A percentile compares a stretch with the other conserved stretches of the same genome.
phyloP scores from a whole-genome alignment of 2,888 invertebrate genomes.

The Apoderus coryli region DNA sequence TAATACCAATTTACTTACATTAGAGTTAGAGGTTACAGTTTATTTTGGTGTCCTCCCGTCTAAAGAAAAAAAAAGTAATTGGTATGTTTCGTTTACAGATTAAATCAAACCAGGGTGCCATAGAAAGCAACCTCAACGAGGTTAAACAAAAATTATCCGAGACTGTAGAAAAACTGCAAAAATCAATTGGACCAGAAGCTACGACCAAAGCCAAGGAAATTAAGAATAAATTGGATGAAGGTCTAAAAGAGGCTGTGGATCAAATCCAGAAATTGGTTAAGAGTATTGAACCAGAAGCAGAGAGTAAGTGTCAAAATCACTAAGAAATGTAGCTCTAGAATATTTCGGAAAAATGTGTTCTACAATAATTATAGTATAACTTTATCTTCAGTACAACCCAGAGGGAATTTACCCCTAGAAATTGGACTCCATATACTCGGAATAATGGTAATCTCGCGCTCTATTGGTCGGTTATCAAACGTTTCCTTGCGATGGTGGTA shows the following conservation, averaged over 20 bases:
- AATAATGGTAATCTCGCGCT: too few species aligned
- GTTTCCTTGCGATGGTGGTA: too few species aligned
- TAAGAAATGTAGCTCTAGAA: too few species aligned
- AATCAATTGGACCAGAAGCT: slow-evolving; percentile 26
- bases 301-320: slow-evolving; percentile 17
- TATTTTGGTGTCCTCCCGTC: background rate
- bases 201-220: slow-evolving; percentile 26
- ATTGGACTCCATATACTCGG: too few species aligned
- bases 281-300: slow-evolving; percentile 26
- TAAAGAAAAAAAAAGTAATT: too few species aligned
- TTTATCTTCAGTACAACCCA: too few species aligned
- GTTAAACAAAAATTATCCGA: slow-evolving; percentile 24
- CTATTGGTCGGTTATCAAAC: too few species aligned
- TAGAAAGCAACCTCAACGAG: slow-evolving; percentile 24
- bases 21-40: background rate
- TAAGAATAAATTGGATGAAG: slow-evolving; percentile 24
- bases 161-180: slow-evolving; percentile 22
- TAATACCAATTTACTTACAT: background rate
- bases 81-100: slow-evolving; percentile 13
- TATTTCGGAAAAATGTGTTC: too few species aligned
- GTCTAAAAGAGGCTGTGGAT: slow-evolving; percentile 23
- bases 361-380: too few species aligned
- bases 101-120: slow-evolving; percentile 21
- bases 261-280: slow-evolving; percentile 27
- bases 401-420: too few species aligned